These are phyloP conservation scores for Drosophila seguyi DNA, from an alignment of 1,140 invertebrate species.

Conservation along the genomic window DNA sequence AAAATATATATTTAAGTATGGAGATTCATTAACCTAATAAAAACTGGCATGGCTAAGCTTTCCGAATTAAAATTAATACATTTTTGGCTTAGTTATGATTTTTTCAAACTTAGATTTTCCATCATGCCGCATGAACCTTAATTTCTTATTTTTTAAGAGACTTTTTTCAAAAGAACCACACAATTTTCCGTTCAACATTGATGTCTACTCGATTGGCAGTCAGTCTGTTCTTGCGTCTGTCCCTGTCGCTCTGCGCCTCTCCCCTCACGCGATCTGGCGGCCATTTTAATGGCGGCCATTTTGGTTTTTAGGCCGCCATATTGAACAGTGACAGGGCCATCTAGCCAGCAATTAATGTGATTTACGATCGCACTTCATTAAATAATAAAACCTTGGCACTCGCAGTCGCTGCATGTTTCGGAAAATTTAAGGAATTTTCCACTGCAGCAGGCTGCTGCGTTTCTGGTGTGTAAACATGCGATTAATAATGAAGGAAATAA, in stretches of 20 bases:
- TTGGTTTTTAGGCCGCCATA: conserved; percentile 58
- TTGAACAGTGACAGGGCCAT: conserved; percentile 64
- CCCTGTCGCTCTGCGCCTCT: background rate
- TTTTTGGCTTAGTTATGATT: too few species aligned
- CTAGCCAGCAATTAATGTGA: conserved; percentile 77
- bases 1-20: too few species aligned
- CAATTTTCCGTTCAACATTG: conserved; percentile 74
- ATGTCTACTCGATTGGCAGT: conserved; percentile 37
- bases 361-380: conserved; percentile 77
- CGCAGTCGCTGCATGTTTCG: conserved; percentile 39
- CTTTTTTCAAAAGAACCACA: conserved; percentile 5
- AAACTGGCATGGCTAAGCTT: too few species aligned
- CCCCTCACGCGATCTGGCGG: background rate
- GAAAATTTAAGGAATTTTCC: conserved; percentile 65
- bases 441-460: conserved; percentile 43
- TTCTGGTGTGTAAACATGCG: conserved; percentile 77
- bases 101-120: too few species aligned
- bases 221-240: conserved; percentile 2
- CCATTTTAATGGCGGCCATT: conserved; percentile 33
- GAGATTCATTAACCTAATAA: too few species aligned
- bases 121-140: too few species aligned
- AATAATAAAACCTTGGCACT: conserved; percentile 27
- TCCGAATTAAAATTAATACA: too few species aligned
- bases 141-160: too few species aligned
- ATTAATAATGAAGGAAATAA: conserved; percentile 79